Percentiles rank a stretch among this genome's conserved stretches.
phyloP scores from a whole-genome alignment of 2,888 invertebrate species.

The Drosophila kanekoi region DNA sequence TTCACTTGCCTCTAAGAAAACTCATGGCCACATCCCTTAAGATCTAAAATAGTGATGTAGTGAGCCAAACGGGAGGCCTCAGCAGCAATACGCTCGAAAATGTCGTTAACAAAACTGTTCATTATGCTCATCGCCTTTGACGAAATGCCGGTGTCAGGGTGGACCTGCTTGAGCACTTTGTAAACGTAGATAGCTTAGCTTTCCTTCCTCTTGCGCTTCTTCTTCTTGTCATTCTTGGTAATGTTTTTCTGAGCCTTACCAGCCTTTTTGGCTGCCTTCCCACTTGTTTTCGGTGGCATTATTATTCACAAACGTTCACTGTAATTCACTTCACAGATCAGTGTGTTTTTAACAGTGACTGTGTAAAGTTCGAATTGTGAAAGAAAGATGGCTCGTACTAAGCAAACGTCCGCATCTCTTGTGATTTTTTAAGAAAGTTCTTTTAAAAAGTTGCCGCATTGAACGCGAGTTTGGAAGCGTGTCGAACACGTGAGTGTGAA shows the following conservation, averaged over 20 bases:
- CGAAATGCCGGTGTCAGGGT: constrained; percentile 89
- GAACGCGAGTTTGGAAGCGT: too few species aligned
- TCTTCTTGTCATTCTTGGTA: constrained; percentile 87
- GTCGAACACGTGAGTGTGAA: too few species aligned
- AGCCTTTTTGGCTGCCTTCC: constrained; percentile 85
- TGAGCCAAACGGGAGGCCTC: too few species aligned
- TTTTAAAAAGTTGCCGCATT: too few species aligned
- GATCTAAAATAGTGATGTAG: constrained; percentile 3
- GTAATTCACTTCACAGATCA: constrained; percentile 26
- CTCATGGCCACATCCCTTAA: neutral
- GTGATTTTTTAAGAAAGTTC: too few species aligned
- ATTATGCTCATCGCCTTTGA: constrained; percentile 90
- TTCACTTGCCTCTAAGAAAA: too few species aligned
- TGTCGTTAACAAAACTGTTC: constrained; percentile 91
- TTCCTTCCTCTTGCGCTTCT: constrained; percentile 77
- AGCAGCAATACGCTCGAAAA: constrained; percentile 87
- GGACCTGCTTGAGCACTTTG: constrained; percentile 86
- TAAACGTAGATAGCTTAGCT: constrained; percentile 86
- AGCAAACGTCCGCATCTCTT: neutral
- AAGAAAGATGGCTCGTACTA: constrained; percentile 7
- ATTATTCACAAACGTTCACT: constrained; percentile 15
- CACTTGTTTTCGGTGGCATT: constrained; percentile 84
- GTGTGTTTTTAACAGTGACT: constrained; percentile 10
- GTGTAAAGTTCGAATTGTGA: constrained; percentile 13
- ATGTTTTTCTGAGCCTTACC: constrained; percentile 87